A percentile compares a stretch with the other conserved stretches of the same genome.
These are phyloP conservation scores for Chlamydotis undulata DNA, from an alignment of 2,113 vertebrate species.

Conservation along the genomic window DNA sequence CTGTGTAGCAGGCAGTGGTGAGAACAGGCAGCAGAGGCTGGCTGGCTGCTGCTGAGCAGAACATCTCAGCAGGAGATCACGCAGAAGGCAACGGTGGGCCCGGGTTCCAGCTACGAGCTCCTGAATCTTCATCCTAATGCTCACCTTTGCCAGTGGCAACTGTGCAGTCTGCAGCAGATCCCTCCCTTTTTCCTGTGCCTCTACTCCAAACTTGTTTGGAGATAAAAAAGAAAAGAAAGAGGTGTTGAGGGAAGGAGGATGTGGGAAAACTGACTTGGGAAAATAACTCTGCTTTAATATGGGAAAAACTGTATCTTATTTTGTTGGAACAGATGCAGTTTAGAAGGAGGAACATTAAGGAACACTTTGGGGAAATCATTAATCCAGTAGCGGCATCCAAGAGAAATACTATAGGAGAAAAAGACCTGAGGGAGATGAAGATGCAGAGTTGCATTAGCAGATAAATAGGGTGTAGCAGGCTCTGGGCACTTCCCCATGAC, in stretches of 20 bases:
- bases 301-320: constrained; percentile 1
- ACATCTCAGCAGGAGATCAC: not conserved
- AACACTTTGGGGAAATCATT: constrained; percentile 43
- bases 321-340: constrained; percentile 20
- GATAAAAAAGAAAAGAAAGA: not conserved
- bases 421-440: constrained; percentile 38
- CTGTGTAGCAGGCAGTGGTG: not conserved
- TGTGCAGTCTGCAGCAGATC: not conserved
- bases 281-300: not conserved
- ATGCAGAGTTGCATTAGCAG: not conserved
- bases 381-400: constrained; percentile 3
- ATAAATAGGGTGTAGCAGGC: not conserved
- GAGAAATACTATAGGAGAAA: constrained; percentile 39
- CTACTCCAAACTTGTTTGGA: not conserved
- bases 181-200: not conserved
- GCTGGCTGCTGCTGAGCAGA: not conserved
- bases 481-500: not conserved
- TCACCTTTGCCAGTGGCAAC: not conserved
- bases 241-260: not conserved
- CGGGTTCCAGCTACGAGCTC: not conserved
- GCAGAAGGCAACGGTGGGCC: not conserved
- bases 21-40: not conserved
- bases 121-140: not conserved
- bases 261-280: not conserved
- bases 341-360: constrained; percentile 10